Base-by-base conservation (phyloP, 1,140 invertebrate species). In the Limonius californicus region DNA sequence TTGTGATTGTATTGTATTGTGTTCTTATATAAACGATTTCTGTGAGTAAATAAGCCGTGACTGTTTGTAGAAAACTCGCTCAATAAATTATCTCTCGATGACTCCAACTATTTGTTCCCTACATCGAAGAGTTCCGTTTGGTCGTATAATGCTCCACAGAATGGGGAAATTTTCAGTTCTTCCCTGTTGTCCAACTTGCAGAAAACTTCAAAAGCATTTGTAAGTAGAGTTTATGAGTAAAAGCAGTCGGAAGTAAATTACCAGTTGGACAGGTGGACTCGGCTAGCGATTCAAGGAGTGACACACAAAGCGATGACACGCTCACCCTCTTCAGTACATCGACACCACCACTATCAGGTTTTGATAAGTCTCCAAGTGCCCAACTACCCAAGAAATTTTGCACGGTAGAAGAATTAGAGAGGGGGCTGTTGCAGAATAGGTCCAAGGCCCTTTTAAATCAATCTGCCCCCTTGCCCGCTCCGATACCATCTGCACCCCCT, bases 371-470 rank as follows among this genome's bases (percentile, higher is more conserved):
- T 27, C 32, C 18, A 59, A 9, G 23, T 4, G 9, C 3, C 9
- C 3, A 27, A 27, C 9, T 27, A 27, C 23, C 23, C 6, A 73
- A 72, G 21, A 81, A 79, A 75, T 79, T 81, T 16, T 79, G 80
- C 61, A 83, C 82, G 6, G 82, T 84, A 11, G 81, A 83, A 72
- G 82, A 84, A 70, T 59, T 84, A 43, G 83, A 84, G 66, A 73
- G 79, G 47, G 75, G 74, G 21, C 68, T 81, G n/a, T 75, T 79
- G n/a, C 76, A 75, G 6, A 81, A 77, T 66, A 73, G 78, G 19
- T 35, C 60, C 54, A 27, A 27, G 9, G 3, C 9, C 9, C 23
- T 4, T 27, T 3, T 9, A 4, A 23, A 15, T 47, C 19, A 54
- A 57, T 32, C 55, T 63, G 21, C 62, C 57, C 20, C 50, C 3